Evolutionary conservation across 2,888 invertebrate species (phyloP), one percentile per base, ranked within the genome.

Genomic region (Deroplatys truncata): DNA sequence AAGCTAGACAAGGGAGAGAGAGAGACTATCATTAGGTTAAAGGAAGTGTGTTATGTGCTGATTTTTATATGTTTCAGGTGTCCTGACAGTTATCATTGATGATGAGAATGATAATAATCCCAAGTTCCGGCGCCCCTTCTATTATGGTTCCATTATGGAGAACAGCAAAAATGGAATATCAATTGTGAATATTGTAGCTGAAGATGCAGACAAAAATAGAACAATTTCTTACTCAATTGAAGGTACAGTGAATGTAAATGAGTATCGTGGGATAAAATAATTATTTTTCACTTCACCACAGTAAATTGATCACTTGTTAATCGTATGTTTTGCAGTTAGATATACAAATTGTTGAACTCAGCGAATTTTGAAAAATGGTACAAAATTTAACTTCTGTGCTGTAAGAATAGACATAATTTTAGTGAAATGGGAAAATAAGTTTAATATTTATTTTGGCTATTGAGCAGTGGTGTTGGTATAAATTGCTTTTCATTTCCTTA

Each of bases 31-130:
- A 7, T 20, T 0, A 3, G 7, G 56, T 15, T 56, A 5, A 35
- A 49, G 28, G 5, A 25, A 83, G 29, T 84, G 82, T 20, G 9
- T 82, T 28, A 28, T 13, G 56, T 28, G 25, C 13, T 85, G 20
- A n/a, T n/a, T n/a, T 0, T 85, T 87, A 2, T 28, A 88, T 28
- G 88, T 92, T 93, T 90, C 94, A 94, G 96, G 96, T 0, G 95
- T 95, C 0, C 94, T 98, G 15, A 97, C 96, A 7, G 95, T 98
- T 84, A 94, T 96, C 31, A 95, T 98, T 13, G 96, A 97, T 89
- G 98, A 98, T 92, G 97, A 97, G 89, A 98, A 98, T 92, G 98
- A 98, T 92, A 98, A 98, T 92, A 97, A 97, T 92, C 98, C 98
- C 0, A 96, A 96, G 92, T 98, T 98, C 92, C 94, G 96, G 49